Base-by-base conservation (phyloP, 2,797 vertebrate genomes). In the Buphagus erythrorhynchus region DNA sequence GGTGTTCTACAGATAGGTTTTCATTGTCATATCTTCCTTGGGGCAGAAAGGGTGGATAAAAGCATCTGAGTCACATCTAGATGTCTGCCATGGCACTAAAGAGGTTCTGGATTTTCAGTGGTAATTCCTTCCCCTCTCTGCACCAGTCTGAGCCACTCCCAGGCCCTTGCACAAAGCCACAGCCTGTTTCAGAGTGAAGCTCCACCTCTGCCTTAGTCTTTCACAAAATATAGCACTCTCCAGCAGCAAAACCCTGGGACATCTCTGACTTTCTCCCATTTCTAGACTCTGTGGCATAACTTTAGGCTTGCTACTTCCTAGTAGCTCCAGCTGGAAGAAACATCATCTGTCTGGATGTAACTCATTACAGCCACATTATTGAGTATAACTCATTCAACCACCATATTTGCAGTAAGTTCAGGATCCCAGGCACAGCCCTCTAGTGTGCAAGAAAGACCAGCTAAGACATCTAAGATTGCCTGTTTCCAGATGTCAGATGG, bases 41-140 rank as follows among this genome's bases (percentile, higher is more conserved):
- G 28, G n/a, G 21, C 57, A 52, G 54, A 52, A 82, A 77, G 42
- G 31, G 36, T 74, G 42, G 63, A 80, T 74, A 65, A 91, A 89
- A 85, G 42, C 52, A 24, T 62, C 17, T 57, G 84, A 88, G 63
- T 90, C 88, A 93, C 2, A 3, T 46, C 51, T 74, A 71, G 48
- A 77, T 94, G 31, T 51, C 67, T 82, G 42, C 33, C 16, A 12
- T 16, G 24, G n/a, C 21, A 36, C 25, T 36, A 26, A 57, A 74
- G 38, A 54, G 2, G 4, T 29, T 51, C 67, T 73, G 46, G 54
- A 57, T 78, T 90, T 63, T 84, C 71, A 33, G 0, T 0, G 3
- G n/a, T n/a, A 11, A 72, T 19, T 38, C 15, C 29, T 66, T 48
- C 15, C 13, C 65, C n/a, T 69, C 86, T 49, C 77, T 92, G 16